Evolutionary conservation across 2,888 invertebrate genomes (phyloP).

Genomic region (Cantharis nigra): DNA sequence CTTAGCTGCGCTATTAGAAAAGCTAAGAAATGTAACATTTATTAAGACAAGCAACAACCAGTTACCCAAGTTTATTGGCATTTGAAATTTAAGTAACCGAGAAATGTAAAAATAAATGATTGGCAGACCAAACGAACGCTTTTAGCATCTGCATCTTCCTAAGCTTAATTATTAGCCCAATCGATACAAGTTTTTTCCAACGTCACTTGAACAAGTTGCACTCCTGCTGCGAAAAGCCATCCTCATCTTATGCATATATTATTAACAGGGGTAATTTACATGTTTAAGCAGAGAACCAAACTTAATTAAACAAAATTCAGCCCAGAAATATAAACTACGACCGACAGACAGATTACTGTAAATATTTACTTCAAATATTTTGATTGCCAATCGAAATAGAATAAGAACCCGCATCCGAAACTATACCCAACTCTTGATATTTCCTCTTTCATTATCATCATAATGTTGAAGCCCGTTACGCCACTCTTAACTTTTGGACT

Average conservation of each 20-base stretch:
- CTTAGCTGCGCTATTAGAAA: neutral
- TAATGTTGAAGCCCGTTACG: too few relatives aligned
- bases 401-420: too few relatives aligned
- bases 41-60: neutral
- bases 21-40: neutral
- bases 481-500: too few relatives aligned
- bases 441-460: too few relatives aligned
- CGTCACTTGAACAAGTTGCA: neutral
- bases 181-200: neutral
- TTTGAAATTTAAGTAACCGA: constrained; percentile 7
- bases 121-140: constrained; percentile 21
- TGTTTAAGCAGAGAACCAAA: neutral
- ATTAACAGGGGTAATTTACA: neutral
- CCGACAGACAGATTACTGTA: neutral
- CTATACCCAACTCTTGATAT: too few relatives aligned
- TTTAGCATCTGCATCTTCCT: constrained; percentile 23
- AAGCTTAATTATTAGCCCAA: neutral
- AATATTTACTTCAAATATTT: too few relatives aligned
- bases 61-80: constrained; percentile 18
- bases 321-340: neutral
- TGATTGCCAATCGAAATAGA: too few relatives aligned
- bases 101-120: constrained; percentile 23
- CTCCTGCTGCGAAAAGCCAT: neutral
- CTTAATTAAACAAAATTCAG: neutral
- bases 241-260: neutral